Conservation (phyloP, 37 sponge, comb jelly and placozoan genomes). For the Ianthella basta region DNA sequence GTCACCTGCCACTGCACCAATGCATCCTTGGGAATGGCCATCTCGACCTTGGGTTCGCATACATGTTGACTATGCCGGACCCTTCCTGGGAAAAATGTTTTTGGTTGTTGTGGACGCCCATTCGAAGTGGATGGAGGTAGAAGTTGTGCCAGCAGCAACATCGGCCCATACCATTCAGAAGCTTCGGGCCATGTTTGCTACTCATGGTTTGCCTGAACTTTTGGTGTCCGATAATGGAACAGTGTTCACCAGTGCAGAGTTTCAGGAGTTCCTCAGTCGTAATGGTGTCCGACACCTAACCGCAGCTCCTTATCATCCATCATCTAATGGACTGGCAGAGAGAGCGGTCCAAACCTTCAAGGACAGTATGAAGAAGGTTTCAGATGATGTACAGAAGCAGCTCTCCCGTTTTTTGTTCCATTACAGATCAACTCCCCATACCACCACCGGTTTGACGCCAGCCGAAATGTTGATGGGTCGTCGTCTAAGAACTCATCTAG, state of each 20-base stretch:
- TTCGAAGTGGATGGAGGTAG: slow-evolving; percentile 38
- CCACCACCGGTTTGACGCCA: slow-evolving; percentile 29
- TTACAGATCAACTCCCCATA: slow-evolving; percentile 31
- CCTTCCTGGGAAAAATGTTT: slow-evolving; percentile 25
- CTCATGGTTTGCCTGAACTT: slow-evolving; percentile 30
- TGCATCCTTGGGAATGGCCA: slow-evolving; percentile 37
- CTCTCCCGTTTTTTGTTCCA: slow-evolving; percentile 35
- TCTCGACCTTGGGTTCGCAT: slow-evolving; percentile 14
- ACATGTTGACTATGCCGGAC: slow-evolving; percentile 24
- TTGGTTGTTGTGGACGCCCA: slow-evolving; percentile 32
- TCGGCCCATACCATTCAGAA: slow-evolving; percentile 28
- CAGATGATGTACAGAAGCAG: not conserved
- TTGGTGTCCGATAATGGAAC: slow-evolving; percentile 35
- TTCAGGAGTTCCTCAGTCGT: not conserved
- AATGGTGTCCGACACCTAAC: slow-evolving; percentile 31
- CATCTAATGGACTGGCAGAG: slow-evolving; percentile 44
- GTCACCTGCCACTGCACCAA: not conserved
- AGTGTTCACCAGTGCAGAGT: slow-evolving; percentile 24
- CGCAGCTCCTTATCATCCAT: slow-evolving; percentile 37
- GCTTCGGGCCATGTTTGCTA: slow-evolving; percentile 26
- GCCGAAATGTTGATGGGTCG: slow-evolving; percentile 47
- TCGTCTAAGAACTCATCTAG: slow-evolving; percentile 22
- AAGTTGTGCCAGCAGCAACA: slow-evolving; percentile 22
- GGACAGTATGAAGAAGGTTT: not conserved
- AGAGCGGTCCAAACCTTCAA: slow-evolving; percentile 40